Percentiles rank a stretch among this genome's conserved stretches.
Evolutionary conservation across 2,888 invertebrate species (phyloP).

Genomic region (Drosophila paracracens): DNA sequence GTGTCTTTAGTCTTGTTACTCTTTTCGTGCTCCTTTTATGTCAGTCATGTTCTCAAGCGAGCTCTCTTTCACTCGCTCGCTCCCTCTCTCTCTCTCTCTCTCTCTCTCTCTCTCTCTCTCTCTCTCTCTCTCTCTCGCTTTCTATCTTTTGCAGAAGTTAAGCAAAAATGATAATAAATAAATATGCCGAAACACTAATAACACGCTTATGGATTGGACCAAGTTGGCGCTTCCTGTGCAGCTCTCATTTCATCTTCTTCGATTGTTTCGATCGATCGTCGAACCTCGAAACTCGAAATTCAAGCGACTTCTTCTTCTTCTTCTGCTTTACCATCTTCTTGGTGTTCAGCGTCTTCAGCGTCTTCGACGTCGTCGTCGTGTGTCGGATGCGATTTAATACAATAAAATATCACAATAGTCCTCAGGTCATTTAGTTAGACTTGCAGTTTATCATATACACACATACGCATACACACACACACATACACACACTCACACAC

Average conservation of each 20-base stretch:
- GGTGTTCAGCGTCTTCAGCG: neutral
- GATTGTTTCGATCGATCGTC: conserved; percentile 29
- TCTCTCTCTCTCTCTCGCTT: neutral
- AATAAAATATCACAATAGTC: conserved; percentile 85
- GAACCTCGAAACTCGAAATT: conserved; percentile 40
- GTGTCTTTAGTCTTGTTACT: neutral
- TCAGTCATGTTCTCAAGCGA: conserved; percentile 31
- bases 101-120: neutral
- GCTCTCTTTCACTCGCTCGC: neutral
- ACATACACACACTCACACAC: neutral
- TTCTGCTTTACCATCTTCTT: conserved; percentile 7
- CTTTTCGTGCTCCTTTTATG: conserved; percentile 5
- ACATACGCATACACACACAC: conserved; percentile 43
- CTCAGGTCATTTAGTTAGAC: conserved; percentile 84
- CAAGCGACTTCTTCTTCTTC: conserved; percentile 20
- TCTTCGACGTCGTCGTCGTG: conserved; percentile 44
- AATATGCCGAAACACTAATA: conserved; percentile 80
- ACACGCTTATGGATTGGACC: conserved; percentile 79
- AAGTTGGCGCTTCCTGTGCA: conserved; percentile 75
- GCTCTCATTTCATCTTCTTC: conserved; percentile 21
- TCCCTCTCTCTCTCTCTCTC: conserved; percentile 2
- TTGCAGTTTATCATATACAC: conserved; percentile 78
- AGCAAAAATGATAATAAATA: conserved; percentile 76
- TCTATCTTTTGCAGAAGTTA: conserved; percentile 29
- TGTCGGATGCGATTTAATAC: conserved; percentile 83